These are phyloP conservation scores for Echinometra lucunter DNA, from an alignment of 53 echinoderm and acorn worm genomes.

Conservation along the genomic window DNA sequence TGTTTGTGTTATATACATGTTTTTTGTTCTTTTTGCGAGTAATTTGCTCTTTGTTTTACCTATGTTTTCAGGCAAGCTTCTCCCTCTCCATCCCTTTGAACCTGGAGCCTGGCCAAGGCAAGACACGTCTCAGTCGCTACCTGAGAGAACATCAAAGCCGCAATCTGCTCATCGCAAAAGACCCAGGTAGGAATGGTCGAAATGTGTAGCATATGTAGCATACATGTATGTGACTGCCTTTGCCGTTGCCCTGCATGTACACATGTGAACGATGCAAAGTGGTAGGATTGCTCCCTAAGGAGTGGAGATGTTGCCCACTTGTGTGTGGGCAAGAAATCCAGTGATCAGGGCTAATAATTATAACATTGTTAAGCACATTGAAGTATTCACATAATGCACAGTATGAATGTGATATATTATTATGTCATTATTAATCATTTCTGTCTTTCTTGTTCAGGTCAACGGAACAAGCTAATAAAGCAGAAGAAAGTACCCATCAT, in stretches of 20 bases:
- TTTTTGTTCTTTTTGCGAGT: neutral
- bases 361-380: too few species aligned
- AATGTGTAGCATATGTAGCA: too few species aligned
- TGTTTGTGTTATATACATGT: neutral
- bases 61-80: slow-evolving; percentile 72
- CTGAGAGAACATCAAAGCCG: slow-evolving; percentile 77
- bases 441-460: slow-evolving; percentile 48
- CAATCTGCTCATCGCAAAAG: slow-evolving; percentile 76
- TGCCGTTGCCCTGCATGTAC: too few species aligned
- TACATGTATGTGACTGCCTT: too few species aligned
- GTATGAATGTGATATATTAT: too few species aligned
- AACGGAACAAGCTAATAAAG: slow-evolving; percentile 81
- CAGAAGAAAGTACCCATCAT: slow-evolving; percentile 84
- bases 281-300: too few species aligned
- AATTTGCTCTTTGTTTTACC: neutral
- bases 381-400: too few species aligned
- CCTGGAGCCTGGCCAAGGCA: slow-evolving; percentile 20
- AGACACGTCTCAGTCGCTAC: slow-evolving; percentile 60
- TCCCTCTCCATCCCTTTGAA: slow-evolving; percentile 74
- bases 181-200: slow-evolving; percentile 67
- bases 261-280: too few species aligned
- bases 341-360: too few species aligned
- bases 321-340: too few species aligned
- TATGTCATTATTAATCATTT: neutral
- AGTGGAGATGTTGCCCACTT: too few species aligned